phyloP scores from a whole-genome alignment of 2,888 invertebrate species.

The Margaritifera margaritifera region DNA sequence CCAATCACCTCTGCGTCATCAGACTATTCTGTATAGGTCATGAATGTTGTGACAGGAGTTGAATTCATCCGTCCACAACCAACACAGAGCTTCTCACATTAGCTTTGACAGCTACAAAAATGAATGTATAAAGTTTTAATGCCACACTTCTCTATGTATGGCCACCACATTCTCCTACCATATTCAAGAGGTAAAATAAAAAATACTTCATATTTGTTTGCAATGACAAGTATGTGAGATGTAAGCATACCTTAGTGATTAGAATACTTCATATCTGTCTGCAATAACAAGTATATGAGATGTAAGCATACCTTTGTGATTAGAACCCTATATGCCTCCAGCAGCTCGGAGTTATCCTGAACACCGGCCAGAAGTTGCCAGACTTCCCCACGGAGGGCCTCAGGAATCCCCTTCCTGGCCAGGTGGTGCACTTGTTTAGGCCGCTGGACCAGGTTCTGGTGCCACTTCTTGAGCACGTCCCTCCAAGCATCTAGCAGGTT shows the following conservation, averaged over 20 bases:
- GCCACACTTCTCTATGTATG: not conserved
- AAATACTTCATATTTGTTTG: conserved; percentile 88
- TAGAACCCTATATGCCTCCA: conserved; percentile 92
- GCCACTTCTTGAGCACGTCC: conserved; percentile 79
- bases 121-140: not conserved
- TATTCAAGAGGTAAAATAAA: conserved; percentile 69
- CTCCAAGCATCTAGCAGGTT: conserved; percentile 92
- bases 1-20: too few species aligned
- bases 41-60: too few species aligned
- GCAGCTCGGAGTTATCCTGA: conserved; percentile 80
- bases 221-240: conserved; percentile 67
- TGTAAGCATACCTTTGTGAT: conserved; percentile 85
- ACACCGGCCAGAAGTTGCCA: conserved; percentile 96
- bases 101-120: not conserved
- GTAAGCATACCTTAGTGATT: conserved; percentile 85
- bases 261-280: conserved; percentile 92
- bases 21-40: too few species aligned
- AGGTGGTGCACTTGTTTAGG: conserved; percentile 78
- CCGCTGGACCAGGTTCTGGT: conserved; percentile 74
- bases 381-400: conserved; percentile 95
- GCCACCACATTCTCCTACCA: not conserved
- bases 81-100: not conserved
- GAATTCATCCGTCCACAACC: too few species aligned
- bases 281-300: conserved; percentile 67
- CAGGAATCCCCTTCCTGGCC: conserved; percentile 86